Evolutionary conservation across 2,888 invertebrate genomes (phyloP), one percentile per base, ranked within the genome.

Genomic region (Melinaea menophilus): DNA sequence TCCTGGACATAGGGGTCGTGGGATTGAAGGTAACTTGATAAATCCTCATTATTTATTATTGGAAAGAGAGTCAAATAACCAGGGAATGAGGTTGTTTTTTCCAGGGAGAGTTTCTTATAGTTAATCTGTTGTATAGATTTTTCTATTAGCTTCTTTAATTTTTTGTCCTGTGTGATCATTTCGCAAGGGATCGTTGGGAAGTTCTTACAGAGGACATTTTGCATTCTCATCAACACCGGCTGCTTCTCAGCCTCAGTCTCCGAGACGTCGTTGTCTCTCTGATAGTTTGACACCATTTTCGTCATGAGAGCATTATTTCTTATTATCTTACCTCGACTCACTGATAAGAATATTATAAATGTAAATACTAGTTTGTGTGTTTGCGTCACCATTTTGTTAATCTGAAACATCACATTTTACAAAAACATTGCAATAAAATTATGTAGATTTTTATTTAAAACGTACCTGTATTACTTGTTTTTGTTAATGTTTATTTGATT

Each of bases 241-340:
- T 70, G 68, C 1, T 74, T 70, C 59, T 71, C n/a, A 62, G 61
- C 54, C 48, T 66, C 66, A 4, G 63, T 62, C 31, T 74, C 72
- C 3, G 72, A 72, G 2, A 69, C 61, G 56, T 72, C 70, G 70
- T 81, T 83, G 69, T 85, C 86, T 65, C 78, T 78, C 63, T 83
- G 87, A 73, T 87, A 88, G 66, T 88, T 77, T 0, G 85, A 84
- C 46, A 89, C 79, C 88, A 89, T 87, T 72, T 84, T 86, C 34
- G 79, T 76, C 69, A 89, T 86, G 11, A 89, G 79, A 0, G 84
- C 89, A 62, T 84, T 87, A 73, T 89, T 89, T 56, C 88, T 74
- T 67, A 89, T 72, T 65, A 90, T 81, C 73, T 82, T 84, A 0
- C 79, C 73, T 46, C 71, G 59, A 46, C 46, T 62, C 34, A 60